phyloP scores from a whole-genome alignment of 2,888 invertebrate species.

The Gryllus longicercus region DNA sequence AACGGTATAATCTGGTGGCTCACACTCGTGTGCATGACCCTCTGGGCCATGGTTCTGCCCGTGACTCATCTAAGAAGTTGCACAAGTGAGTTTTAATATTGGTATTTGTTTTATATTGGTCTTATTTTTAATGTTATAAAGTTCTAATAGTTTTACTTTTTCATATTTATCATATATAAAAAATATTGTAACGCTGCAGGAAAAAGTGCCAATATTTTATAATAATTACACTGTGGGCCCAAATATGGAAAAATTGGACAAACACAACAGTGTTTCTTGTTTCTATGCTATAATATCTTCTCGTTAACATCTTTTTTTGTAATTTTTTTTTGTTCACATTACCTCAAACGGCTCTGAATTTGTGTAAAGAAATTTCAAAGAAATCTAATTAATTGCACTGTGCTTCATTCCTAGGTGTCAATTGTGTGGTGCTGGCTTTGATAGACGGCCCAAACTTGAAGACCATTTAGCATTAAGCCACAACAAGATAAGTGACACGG shows the following conservation, averaged over 20 bases:
- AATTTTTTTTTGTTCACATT: not conserved
- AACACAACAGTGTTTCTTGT: no score
- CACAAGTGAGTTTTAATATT: constrained; percentile 27
- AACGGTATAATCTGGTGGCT: constrained; percentile 50
- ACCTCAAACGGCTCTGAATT: not conserved
- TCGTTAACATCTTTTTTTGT: not conserved
- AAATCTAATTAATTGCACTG: no score
- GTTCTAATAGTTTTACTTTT: no score
- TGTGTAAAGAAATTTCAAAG: no score
- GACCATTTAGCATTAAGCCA: constrained; percentile 43
- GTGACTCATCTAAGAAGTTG: constrained; percentile 43
- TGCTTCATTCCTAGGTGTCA: constrained; percentile 38
- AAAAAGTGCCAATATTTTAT: no score
- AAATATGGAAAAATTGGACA: no score
- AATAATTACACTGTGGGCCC: no score
- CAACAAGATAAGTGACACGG: constrained; percentile 39
- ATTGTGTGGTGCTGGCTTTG: constrained; percentile 42
- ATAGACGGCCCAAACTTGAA: constrained; percentile 43
- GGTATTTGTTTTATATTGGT: no score
- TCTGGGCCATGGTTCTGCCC: constrained; percentile 23
- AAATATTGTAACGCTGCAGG: no score
- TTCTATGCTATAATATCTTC: no score
- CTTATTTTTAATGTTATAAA: no score
- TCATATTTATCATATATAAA: no score
- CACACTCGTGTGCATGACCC: constrained; percentile 42